These are phyloP conservation scores for Dolichotis patagonum DNA, from an alignment of 2,113 vertebrate genomes.

Conservation along the genomic window DNA sequence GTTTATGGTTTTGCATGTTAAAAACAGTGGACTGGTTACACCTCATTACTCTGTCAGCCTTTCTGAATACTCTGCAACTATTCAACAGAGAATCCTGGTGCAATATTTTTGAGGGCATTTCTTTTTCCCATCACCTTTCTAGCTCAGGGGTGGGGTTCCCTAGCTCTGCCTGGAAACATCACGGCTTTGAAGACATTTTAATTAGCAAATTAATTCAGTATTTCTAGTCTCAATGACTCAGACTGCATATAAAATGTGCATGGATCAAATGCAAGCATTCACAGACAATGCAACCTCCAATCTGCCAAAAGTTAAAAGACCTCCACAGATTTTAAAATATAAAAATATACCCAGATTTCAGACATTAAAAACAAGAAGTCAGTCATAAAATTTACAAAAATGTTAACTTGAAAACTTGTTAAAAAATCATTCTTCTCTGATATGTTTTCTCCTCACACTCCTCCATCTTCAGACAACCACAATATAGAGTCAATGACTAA, in stretches of 20 bases:
- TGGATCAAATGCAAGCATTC: background rate
- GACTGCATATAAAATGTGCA: background rate
- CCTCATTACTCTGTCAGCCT: background rate
- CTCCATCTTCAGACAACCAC: background rate
- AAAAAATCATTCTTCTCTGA: background rate
- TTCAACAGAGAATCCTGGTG: background rate
- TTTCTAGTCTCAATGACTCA: background rate
- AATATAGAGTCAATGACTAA: background rate
- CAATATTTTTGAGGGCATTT: background rate
- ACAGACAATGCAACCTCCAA: background rate
- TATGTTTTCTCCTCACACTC: background rate
- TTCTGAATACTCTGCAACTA: background rate
- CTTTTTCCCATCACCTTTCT: background rate
- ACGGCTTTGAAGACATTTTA: slow-evolving; percentile 5
- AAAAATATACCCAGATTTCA: slow-evolving; percentile 19
- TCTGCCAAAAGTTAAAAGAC: background rate
- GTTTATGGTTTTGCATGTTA: background rate
- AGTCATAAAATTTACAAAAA: background rate
- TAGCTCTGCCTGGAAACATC: background rate
- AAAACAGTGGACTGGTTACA: background rate
- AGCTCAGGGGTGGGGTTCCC: background rate
- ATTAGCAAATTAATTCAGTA: slow-evolving; percentile 6
- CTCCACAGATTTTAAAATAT: background rate
- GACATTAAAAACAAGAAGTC: background rate
- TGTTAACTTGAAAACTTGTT: background rate